phyloP scores from a whole-genome alignment of 92 coral and sea anemone species.

The Epizoanthus fatuus region DNA sequence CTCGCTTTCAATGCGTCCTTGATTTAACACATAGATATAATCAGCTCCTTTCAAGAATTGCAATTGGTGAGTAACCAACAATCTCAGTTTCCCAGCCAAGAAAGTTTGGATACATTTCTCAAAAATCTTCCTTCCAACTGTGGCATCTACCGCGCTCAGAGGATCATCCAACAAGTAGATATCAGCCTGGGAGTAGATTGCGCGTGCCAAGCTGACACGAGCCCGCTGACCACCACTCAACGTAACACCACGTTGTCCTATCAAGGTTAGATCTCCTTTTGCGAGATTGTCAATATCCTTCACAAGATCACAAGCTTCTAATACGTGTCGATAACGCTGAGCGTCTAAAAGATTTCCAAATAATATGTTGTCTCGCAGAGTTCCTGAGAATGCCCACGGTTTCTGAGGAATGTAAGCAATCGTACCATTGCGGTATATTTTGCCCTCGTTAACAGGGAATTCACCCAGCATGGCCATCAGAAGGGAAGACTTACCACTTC shows the following conservation, averaged over 20 bases:
- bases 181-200: constrained; percentile 9
- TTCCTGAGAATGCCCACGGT: constrained; percentile 31
- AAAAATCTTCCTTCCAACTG: constrained; percentile 25
- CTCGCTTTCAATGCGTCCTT: not conserved
- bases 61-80: constrained; percentile 14
- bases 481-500: constrained; percentile 21
- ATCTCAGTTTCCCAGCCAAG: not conserved
- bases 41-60: constrained; percentile 14
- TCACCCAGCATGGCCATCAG: constrained; percentile 19
- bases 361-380: constrained; percentile 6
- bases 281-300: constrained; percentile 18
- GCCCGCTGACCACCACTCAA: constrained; percentile 34
- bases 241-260: constrained; percentile 21
- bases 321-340: not conserved
- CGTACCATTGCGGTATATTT: not conserved
- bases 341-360: constrained; percentile 8
- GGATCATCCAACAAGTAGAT: constrained; percentile 25
- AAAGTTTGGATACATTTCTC: constrained; percentile 13
- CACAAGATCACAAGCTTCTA: constrained; percentile 27
- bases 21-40: constrained; percentile 5
- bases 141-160: constrained; percentile 18
- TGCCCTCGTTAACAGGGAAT: not conserved
- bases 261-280: constrained; percentile 1
- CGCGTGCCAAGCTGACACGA: constrained; percentile 11
- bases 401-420: constrained; percentile 1